Evolutionary conservation across 1,140 invertebrate genomes (phyloP).

Genomic region (Vanessa atalanta): DNA sequence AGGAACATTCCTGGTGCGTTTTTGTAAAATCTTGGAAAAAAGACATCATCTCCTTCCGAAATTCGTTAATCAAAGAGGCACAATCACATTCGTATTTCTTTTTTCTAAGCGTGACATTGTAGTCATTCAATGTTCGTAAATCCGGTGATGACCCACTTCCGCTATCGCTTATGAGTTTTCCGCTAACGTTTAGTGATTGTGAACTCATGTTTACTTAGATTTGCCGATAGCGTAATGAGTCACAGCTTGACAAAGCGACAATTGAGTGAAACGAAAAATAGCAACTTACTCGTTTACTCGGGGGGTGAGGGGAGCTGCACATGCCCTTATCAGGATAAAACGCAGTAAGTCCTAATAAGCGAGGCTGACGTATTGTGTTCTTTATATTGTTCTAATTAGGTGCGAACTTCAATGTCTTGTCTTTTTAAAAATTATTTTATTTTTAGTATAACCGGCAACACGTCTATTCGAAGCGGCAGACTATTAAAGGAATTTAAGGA

Average conservation of each 20-base stretch:
- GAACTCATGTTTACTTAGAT: conserved; percentile 17
- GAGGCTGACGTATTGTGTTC: conserved; percentile 19
- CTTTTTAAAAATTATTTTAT: conserved; percentile 24
- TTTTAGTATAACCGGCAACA: conserved; percentile 20
- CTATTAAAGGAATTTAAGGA: conserved; percentile 5
- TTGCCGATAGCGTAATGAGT: conserved; percentile 19
- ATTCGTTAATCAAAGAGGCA: too few relatives aligned
- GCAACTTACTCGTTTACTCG: conserved; percentile 20
- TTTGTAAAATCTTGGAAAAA: too few relatives aligned
- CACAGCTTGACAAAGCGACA: conserved; percentile 16
- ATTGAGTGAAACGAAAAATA: conserved; percentile 23
- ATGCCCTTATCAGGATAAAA: conserved; percentile 20
- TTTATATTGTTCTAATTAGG: conserved; percentile 20
- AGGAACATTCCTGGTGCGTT: too few relatives aligned
- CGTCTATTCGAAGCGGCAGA: conserved; percentile 22
- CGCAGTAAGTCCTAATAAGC: conserved; percentile 12
- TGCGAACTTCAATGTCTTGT: conserved; percentile 21
- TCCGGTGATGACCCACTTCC: conserved; percentile 11
- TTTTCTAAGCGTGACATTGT: conserved; percentile 15
- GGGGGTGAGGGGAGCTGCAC: conserved; percentile 8
- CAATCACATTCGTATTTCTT: too few relatives aligned
- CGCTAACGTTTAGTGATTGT: conserved; percentile 10
- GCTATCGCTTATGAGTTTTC: conserved; percentile 13
- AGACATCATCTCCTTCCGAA: too few relatives aligned
- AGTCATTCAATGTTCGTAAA: conserved; percentile 6